Evolutionary conservation across 2,113 vertebrate species (phyloP).

Genomic region (Herpetotheres cachinnans): DNA sequence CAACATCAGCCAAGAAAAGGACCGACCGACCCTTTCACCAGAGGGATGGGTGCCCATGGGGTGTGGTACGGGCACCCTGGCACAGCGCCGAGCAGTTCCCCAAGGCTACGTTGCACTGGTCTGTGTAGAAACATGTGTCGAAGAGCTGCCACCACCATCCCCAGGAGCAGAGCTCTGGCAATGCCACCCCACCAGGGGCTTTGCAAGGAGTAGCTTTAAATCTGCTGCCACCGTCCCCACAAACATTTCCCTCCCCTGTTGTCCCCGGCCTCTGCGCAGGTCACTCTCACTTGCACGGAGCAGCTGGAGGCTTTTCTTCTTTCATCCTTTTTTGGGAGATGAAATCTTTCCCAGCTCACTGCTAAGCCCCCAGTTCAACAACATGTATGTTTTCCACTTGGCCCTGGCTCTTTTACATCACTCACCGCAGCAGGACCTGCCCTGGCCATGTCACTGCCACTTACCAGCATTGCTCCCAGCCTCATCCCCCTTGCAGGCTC

Average conservation of each 20-base stretch:
- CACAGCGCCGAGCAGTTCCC: no score
- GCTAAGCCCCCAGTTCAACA: slow-evolving; percentile 13
- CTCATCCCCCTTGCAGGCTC: neutral
- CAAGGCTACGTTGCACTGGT: neutral
- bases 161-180: neutral
- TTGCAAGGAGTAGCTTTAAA: neutral
- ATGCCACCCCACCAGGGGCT: neutral
- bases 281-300: neutral
- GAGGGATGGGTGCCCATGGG: neutral
- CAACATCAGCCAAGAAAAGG: neutral
- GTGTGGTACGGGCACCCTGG: neutral
- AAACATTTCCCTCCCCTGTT: neutral
- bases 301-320: neutral
- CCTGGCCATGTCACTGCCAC: neutral
- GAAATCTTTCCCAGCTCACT: slow-evolving; percentile 16
- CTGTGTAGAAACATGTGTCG: neutral
- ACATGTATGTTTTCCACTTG: neutral
- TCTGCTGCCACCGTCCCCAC: neutral
- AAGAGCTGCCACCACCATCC: neutral
- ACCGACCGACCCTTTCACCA: neutral
- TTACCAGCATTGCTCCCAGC: neutral
- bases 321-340: slow-evolving; percentile 11
- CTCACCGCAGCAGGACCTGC: neutral
- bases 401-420: neutral
- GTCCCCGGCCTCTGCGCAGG: neutral